Conservation (phyloP, 2,888 invertebrate species). For the Anarsia innoxiella region DNA sequence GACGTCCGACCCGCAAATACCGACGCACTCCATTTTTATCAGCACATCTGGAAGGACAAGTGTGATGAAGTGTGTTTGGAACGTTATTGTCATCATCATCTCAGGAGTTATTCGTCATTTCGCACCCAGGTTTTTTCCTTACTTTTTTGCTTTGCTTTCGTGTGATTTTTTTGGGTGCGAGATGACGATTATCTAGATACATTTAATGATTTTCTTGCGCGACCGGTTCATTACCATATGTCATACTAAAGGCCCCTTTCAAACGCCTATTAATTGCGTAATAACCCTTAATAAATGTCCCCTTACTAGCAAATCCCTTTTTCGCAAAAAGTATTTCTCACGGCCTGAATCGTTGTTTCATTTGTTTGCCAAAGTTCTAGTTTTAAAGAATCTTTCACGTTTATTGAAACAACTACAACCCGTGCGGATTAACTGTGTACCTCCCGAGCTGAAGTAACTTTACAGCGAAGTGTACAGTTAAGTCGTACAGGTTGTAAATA, state of each 20-base stretch:
- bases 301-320: too few species aligned
- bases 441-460: too few species aligned
- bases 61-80: background rate
- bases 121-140: background rate
- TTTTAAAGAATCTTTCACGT: background rate
- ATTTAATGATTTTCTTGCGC: background rate
- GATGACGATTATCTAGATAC: background rate
- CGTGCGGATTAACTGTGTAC: background rate
- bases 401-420: background rate
- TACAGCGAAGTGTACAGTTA: too few species aligned
- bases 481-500: background rate
- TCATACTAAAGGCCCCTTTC: too few species aligned
- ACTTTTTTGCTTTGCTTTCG: too few species aligned
- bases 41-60: constrained; percentile 82
- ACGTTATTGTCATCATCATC: background rate
- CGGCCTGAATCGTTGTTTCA: background rate
- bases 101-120: background rate
- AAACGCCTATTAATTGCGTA: too few species aligned
- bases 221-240: background rate
- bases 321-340: too few species aligned
- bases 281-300: too few species aligned
- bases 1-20: constrained; percentile 96
- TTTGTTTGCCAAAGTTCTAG: background rate
- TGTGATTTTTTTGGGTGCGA: background rate
- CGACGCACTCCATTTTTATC: constrained; percentile 89